Evolutionary conservation across 2,888 invertebrate species (phyloP).

Genomic region (Drosophila ezoana): DNA sequence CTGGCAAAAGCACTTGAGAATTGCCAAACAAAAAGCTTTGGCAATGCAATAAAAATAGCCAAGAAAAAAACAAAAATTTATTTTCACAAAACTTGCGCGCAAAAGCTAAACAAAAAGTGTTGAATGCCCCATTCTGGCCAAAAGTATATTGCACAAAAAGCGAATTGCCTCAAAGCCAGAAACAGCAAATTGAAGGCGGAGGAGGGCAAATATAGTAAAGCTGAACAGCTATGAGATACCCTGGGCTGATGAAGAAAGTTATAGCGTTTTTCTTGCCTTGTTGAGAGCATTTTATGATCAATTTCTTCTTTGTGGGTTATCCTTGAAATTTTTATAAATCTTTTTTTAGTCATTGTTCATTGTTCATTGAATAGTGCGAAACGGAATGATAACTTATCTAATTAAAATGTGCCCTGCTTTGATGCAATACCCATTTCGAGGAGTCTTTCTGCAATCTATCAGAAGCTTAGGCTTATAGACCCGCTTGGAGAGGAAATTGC

Average conservation of each 20-base stretch:
- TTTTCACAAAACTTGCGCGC: constrained; percentile 44
- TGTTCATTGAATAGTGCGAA: no score
- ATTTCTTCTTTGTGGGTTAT: no score
- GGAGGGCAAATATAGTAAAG: no score
- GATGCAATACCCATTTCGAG: no score
- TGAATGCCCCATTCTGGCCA: constrained; percentile 48
- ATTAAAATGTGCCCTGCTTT: no score
- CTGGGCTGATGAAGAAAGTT: neutral
- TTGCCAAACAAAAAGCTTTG: constrained; percentile 69
- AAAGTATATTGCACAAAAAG: constrained; percentile 32
- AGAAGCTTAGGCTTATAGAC: neutral
- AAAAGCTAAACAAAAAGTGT: constrained; percentile 60
- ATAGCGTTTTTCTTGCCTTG: neutral
- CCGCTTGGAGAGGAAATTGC: neutral
- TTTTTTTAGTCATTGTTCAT: no score
- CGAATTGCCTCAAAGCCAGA: constrained; percentile 28
- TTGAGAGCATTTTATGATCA: no score
- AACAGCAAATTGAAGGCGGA: neutral
- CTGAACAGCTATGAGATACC: constrained; percentile 9
- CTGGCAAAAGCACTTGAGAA: constrained; percentile 68
- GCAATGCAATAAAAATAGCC: constrained; percentile 65
- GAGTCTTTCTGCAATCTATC: neutral
- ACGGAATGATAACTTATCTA: no score
- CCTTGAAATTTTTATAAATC: no score
- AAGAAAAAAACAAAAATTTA: constrained; percentile 30